These are phyloP conservation scores for Scatophagus argus DNA, from an alignment of 2,113 vertebrate species.

Conservation along the genomic window DNA sequence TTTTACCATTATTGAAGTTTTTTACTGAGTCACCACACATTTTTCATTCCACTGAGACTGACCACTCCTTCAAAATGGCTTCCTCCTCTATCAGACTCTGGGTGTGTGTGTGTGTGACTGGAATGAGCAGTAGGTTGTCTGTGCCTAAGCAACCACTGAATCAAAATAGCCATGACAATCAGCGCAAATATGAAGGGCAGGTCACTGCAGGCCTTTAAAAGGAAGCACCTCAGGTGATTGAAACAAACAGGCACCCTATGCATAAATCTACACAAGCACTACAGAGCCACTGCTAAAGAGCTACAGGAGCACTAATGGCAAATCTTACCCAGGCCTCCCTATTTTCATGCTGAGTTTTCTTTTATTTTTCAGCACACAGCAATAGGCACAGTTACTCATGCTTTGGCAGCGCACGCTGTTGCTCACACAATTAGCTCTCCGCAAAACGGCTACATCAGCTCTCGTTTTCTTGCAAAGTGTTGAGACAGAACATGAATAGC, in stretches of 20 bases:
- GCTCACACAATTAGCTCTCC: conserved; percentile 79
- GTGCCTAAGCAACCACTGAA: conserved; percentile 59
- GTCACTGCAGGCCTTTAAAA: conserved; percentile 75
- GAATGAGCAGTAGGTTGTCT: conserved; percentile 71
- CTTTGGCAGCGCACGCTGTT: conserved; percentile 71
- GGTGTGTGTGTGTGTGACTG: conserved; percentile 52
- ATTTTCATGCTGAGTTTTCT: conserved; percentile 52
- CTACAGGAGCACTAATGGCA: conserved; percentile 59
- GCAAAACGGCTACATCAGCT: conserved; percentile 79
- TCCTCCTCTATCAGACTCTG: conserved; percentile 52
- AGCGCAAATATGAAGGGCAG: conserved; percentile 80
- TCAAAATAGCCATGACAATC: conserved; percentile 85
- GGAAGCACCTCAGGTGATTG: conserved; percentile 64
- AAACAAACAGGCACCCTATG: conserved; percentile 63
- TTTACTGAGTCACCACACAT: conserved; percentile 46
- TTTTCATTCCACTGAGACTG: conserved; percentile 47
- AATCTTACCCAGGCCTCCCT: conserved; percentile 47
- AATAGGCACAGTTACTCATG: conserved; percentile 67
- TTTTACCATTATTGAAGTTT: conserved; percentile 60
- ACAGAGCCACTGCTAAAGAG: conserved; percentile 37
- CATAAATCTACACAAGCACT: conserved; percentile 63
- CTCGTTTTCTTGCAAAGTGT: conserved; percentile 78
- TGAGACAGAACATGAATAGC: conserved; percentile 75
- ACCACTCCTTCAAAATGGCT: conserved; percentile 70
- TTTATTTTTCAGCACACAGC: conserved; percentile 49